A percentile compares a stretch with the other conserved stretches of the same genome.
Conservation (phyloP, 1,140 invertebrate species). For the Lepidurus packardi region DNA sequence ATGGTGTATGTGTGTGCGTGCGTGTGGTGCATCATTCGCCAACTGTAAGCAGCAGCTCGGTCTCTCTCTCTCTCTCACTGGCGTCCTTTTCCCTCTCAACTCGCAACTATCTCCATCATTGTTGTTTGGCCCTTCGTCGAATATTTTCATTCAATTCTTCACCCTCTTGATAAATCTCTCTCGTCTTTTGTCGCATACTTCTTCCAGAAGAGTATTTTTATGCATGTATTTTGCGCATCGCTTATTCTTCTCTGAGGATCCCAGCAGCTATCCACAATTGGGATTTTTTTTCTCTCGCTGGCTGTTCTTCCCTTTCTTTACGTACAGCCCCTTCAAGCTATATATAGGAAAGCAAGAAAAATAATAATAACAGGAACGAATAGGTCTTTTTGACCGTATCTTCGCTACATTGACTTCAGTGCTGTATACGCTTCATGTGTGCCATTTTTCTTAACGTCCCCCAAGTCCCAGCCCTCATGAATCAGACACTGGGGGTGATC, state of each 20-base stretch:
- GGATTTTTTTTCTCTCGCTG: neutral
- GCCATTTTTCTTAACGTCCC: neutral
- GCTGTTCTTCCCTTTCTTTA: neutral
- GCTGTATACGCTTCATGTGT: slow-evolving; percentile 10
- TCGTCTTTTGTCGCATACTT: neutral
- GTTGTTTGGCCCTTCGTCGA: neutral
- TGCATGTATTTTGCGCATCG: slow-evolving; percentile 15
- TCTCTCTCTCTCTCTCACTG: neutral
- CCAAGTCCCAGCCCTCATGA: slow-evolving; percentile 6
- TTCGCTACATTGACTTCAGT: slow-evolving; percentile 19
- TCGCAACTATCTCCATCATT: neutral
- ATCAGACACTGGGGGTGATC: slow-evolving; percentile 8
- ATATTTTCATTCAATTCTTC: slow-evolving; percentile 10
- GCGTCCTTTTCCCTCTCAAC: neutral
- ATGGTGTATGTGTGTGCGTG: neutral
- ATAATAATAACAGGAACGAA: neutral
- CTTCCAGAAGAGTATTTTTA: slow-evolving; percentile 4
- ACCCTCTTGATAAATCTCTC: neutral
- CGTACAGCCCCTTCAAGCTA: neutral
- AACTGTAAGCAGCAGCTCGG: slow-evolving; percentile 4
- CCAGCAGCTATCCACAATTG: neutral
- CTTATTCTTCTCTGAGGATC: neutral
- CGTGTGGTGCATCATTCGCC: neutral
- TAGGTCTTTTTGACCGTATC: slow-evolving; percentile 1
- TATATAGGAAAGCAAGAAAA: neutral